Evolutionary conservation across 2,888 invertebrate species (phyloP).

Genomic region (Meteorus cinctellus): DNA sequence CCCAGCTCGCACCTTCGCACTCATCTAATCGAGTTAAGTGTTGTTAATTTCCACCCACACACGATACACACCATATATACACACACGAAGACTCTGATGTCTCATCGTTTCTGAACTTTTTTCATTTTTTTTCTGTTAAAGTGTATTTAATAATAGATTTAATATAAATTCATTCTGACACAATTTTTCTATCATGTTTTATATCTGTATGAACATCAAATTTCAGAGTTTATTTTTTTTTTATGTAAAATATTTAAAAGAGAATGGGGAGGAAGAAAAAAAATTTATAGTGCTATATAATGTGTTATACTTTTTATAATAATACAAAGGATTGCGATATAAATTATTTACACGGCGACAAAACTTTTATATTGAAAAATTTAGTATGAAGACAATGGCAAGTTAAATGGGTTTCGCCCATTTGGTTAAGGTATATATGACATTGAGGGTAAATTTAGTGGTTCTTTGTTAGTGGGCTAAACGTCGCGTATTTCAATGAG

Average conservation of each 20-base stretch:
- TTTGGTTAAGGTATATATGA: neutral
- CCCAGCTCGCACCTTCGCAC: neutral
- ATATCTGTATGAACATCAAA: neutral
- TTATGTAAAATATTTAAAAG: too few species aligned
- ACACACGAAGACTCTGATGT: neutral
- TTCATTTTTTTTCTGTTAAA: neutral
- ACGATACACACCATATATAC: too few species aligned
- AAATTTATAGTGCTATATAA: too few species aligned
- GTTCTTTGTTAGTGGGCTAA: slow-evolving; percentile 17
- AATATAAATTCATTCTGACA: neutral
- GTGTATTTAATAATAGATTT: neutral
- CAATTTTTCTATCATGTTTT: neutral
- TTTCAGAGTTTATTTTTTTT: neutral
- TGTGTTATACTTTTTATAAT: neutral
- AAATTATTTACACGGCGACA: neutral
- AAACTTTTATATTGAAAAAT: neutral
- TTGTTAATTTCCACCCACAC: slow-evolving; percentile 59
- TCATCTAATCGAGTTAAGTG: slow-evolving; percentile 58
- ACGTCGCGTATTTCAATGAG: neutral
- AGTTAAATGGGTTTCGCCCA: slow-evolving; percentile 13
- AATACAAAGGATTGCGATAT: neutral
- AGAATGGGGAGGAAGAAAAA: too few species aligned
- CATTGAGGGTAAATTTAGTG: slow-evolving; percentile 7
- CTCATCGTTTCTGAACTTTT: neutral
- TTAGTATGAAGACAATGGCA: neutral